phyloP scores from a whole-genome alignment of 53 echinoderm and acorn worm species.

The Pentamera pediparva region DNA sequence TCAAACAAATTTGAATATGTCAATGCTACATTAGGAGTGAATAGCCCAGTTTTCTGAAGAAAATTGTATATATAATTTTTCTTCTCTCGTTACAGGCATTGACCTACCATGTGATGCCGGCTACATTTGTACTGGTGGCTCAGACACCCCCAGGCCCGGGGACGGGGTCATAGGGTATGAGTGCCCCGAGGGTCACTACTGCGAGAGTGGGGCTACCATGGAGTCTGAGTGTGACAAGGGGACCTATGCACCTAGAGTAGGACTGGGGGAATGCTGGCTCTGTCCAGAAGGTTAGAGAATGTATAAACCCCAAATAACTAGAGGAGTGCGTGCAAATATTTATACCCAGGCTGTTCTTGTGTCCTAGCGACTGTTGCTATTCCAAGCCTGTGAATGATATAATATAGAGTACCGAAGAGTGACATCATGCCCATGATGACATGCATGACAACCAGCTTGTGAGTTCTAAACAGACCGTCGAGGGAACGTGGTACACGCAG shows the following conservation, averaged over 20 bases:
- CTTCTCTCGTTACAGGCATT: conserved; percentile 29
- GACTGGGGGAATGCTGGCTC: conserved; percentile 55
- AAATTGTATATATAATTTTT: not conserved
- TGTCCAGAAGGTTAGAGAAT: conserved; percentile 70
- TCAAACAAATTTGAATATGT: too few relatives aligned
- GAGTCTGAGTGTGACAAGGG: conserved; percentile 81
- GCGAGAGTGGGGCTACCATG: conserved; percentile 54
- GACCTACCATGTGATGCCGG: conserved; percentile 68
- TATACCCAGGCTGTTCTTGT: too few relatives aligned
- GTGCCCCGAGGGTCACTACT: conserved; percentile 92
- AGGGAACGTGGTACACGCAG: too few relatives aligned
- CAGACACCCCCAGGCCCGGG: conserved; percentile 67
- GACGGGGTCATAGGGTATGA: conserved; percentile 71
- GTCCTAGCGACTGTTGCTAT: too few relatives aligned
- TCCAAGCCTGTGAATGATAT: too few relatives aligned
- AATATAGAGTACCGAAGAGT: too few relatives aligned
- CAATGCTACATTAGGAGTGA: too few relatives aligned
- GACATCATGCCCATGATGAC: too few relatives aligned
- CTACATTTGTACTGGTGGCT: conserved; percentile 88
- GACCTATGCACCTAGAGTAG: conserved; percentile 64
- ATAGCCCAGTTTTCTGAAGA: not conserved
- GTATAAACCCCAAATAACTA: too few relatives aligned
- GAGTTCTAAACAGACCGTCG: too few relatives aligned
- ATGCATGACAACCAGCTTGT: too few relatives aligned
- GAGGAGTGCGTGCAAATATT: too few relatives aligned